A percentile compares a stretch with the other conserved stretches of the same genome.
These are phyloP conservation scores for Hoplodrina ambigua DNA, from an alignment of 2,888 invertebrate genomes.

Conservation along the genomic window DNA sequence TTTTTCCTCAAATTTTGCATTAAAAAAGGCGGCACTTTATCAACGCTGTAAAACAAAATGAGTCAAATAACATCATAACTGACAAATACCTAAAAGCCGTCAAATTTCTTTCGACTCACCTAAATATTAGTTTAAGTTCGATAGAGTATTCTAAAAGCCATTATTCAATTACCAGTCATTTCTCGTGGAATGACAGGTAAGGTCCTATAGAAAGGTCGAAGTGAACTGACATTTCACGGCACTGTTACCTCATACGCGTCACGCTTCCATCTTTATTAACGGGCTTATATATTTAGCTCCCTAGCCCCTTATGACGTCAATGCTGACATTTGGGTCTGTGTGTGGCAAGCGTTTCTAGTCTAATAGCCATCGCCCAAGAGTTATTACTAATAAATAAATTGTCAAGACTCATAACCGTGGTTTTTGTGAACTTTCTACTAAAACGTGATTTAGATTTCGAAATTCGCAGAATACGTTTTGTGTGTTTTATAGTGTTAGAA, in stretches of 20 bases:
- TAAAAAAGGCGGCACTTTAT: background rate
- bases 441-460: constrained; percentile 21
- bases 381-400: constrained; percentile 66
- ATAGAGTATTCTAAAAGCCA: constrained; percentile 16
- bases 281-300: constrained; percentile 79
- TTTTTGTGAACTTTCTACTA: constrained; percentile 48
- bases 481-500: background rate
- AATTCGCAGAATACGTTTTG: constrained; percentile 8
- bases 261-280: constrained; percentile 52
- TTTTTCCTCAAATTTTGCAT: background rate
- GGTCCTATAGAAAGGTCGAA: constrained; percentile 47
- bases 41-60: background rate
- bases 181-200: constrained; percentile 37
- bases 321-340: constrained; percentile 83
- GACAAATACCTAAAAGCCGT: background rate
- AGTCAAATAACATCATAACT: background rate
- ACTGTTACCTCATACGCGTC: constrained; percentile 57
- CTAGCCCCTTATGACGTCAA: constrained; percentile 84
- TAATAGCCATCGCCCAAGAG: constrained; percentile 64
- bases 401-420: constrained; percentile 36
- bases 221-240: constrained; percentile 57
- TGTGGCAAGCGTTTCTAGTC: constrained; percentile 67
- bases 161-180: constrained; percentile 44
- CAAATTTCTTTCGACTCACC: background rate
- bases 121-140: background rate